phyloP scores from a whole-genome alignment of 2,888 invertebrate genomes.

The Drosophila koepferae region DNA sequence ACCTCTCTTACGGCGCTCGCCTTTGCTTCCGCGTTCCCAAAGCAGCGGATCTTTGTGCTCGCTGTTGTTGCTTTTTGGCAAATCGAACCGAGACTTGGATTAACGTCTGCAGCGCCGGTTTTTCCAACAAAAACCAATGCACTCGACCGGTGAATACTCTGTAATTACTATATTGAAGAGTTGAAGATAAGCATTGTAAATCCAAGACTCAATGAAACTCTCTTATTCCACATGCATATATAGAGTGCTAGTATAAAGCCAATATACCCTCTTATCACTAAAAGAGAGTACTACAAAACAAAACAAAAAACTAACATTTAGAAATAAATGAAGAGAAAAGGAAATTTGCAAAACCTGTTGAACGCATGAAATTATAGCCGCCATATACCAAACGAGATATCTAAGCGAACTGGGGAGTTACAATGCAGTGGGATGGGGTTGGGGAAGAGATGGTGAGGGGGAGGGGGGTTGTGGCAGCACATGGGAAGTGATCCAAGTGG shows the following conservation, averaged over 20 bases:
- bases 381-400: slow-evolving; percentile 47
- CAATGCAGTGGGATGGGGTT: background rate
- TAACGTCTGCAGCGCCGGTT: slow-evolving; percentile 45
- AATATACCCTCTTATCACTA: background rate
- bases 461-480: too few species aligned
- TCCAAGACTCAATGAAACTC: background rate
- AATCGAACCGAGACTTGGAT: slow-evolving; percentile 60
- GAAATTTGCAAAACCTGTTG: slow-evolving; percentile 66
- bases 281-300: background rate
- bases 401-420: background rate
- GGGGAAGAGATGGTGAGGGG: background rate
- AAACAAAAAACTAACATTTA: slow-evolving; percentile 36
- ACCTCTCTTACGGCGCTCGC: background rate
- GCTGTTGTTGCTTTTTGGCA: slow-evolving; percentile 51
- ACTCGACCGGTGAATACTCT: slow-evolving; percentile 1
- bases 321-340: slow-evolving; percentile 46
- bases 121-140: slow-evolving; percentile 26
- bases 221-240: background rate
- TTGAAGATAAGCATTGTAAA: too few species aligned
- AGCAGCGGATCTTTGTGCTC: slow-evolving; percentile 11
- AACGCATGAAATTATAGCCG: slow-evolving; percentile 54
- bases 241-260: background rate
- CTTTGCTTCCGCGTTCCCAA: slow-evolving; percentile 22
- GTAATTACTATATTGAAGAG: background rate
- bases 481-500: slow-evolving; percentile 3